phyloP scores from a whole-genome alignment of 1,140 invertebrate species.

The Drosophila subpulchrella region DNA sequence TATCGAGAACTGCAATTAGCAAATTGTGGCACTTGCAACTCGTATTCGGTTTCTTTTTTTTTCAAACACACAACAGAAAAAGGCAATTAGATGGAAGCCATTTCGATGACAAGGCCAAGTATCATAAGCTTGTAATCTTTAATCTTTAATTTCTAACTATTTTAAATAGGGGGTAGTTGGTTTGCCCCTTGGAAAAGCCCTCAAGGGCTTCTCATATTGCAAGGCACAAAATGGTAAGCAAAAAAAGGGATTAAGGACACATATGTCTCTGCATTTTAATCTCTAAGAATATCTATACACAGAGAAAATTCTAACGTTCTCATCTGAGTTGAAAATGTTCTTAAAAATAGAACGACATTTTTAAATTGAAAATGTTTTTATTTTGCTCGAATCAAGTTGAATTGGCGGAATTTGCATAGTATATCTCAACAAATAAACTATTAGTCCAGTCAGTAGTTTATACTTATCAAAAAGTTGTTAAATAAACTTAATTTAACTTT shows the following conservation, averaged over 20 bases:
- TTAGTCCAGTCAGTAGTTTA: too few species aligned
- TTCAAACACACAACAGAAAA: conserved; percentile 29
- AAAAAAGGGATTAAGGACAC: neutral
- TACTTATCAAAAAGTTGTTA: too few species aligned
- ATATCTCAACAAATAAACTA: too few species aligned
- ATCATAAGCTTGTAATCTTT: neutral
- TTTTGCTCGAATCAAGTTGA: too few species aligned
- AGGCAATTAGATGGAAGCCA: conserved; percentile 55
- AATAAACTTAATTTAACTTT: too few species aligned
- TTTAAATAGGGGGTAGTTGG: conserved; percentile 6
- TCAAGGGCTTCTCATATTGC: conserved; percentile 8
- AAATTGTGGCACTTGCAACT: conserved; percentile 29
- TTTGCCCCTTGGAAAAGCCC: neutral
- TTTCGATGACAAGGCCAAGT: conserved; percentile 30
- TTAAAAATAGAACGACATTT: too few species aligned
- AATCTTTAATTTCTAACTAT: conserved; percentile 27
- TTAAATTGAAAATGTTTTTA: too few species aligned
- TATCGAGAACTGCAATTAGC: conserved; percentile 52
- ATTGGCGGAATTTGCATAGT: too few species aligned
- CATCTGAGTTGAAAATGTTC: too few species aligned
- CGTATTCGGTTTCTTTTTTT: conserved; percentile 22
- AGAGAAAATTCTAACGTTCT: too few species aligned
- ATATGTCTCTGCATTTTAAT: neutral
- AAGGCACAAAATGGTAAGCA: neutral
- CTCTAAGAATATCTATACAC: too few species aligned